Percentiles rank a stretch among this genome's conserved stretches.
Conservation (phyloP, 64 coral and sea anemone genomes). For the Stylophora pistillata region DNA sequence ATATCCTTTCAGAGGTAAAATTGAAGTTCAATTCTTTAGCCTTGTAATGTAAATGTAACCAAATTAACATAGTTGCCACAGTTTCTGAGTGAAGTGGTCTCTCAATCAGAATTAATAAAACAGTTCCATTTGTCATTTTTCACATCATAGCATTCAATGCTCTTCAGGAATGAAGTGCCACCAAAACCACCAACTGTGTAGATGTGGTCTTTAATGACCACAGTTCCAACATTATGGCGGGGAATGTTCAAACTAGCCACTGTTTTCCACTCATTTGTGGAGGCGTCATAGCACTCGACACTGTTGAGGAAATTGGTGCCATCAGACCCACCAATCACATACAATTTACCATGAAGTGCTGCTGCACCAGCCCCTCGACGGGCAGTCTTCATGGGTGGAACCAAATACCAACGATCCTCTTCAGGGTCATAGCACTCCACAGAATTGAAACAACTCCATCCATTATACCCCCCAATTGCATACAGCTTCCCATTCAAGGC, state of each 20-base stretch:
- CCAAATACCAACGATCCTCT: conserved; percentile 66
- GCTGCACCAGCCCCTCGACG: conserved; percentile 84
- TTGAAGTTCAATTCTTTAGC: no score
- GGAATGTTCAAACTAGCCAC: conserved; percentile 87
- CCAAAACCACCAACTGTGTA: conserved; percentile 93
- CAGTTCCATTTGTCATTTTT: conserved; percentile 73
- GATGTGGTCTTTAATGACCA: conserved; percentile 64
- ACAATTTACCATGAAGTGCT: conserved; percentile 67
- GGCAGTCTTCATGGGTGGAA: conserved; percentile 74
- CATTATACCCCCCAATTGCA: conserved; percentile 89
- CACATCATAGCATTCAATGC: conserved; percentile 83
- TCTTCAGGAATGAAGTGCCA: conserved; percentile 86
- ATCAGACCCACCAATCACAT: conserved; percentile 94
- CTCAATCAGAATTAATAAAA: conserved; percentile 60
- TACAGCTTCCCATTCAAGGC: conserved; percentile 78
- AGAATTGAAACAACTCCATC: conserved; percentile 87
- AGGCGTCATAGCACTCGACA: conserved; percentile 83
- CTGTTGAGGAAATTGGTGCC: conserved; percentile 86
- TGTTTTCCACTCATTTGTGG: conserved; percentile 84
- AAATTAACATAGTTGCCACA: not conserved
- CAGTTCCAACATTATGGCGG: conserved; percentile 78
- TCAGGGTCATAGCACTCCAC: conserved; percentile 85
- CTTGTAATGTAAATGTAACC: not conserved
- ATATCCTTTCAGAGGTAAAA: no score
- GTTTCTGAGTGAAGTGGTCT: not conserved